Conservation (phyloP, 92 coral and sea anemone genomes). For the Isaurus tuberculatus region DNA sequence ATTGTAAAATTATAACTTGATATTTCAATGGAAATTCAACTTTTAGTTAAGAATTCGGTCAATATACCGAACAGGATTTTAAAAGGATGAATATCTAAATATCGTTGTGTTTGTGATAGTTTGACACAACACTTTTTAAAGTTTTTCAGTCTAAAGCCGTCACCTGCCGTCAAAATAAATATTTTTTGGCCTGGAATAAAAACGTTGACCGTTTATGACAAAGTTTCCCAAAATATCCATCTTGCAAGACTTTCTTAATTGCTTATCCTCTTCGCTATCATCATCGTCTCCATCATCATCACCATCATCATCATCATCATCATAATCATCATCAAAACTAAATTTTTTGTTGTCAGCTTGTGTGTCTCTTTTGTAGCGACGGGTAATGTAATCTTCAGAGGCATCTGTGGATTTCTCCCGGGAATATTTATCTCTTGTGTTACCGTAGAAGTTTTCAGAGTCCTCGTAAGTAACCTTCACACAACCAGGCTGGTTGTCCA, state of each 20-base stretch:
- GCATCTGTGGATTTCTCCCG: background rate
- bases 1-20: too few relatives aligned
- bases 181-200: background rate
- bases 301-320: background rate
- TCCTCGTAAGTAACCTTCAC: conserved; percentile 57
- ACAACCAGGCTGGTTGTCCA: conserved; percentile 70
- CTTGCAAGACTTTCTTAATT: conserved; percentile 21
- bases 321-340: background rate
- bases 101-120: too few relatives aligned
- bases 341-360: background rate
- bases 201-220: background rate
- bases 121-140: too few relatives aligned
- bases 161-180: too few relatives aligned
- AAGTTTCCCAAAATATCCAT: conserved; percentile 22
- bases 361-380: background rate
- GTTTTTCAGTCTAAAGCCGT: too few relatives aligned
- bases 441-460: conserved; percentile 30
- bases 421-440: too few relatives aligned
- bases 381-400: background rate
- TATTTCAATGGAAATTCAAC: too few relatives aligned
- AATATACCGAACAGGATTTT: too few relatives aligned
- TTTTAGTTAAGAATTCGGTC: too few relatives aligned
- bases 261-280: conserved; percentile 5
- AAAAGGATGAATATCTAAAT: too few relatives aligned
- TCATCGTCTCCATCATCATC: background rate